Evolutionary conservation across 2,113 vertebrate genomes (phyloP).

Genomic region (Corythaeola cristata): DNA sequence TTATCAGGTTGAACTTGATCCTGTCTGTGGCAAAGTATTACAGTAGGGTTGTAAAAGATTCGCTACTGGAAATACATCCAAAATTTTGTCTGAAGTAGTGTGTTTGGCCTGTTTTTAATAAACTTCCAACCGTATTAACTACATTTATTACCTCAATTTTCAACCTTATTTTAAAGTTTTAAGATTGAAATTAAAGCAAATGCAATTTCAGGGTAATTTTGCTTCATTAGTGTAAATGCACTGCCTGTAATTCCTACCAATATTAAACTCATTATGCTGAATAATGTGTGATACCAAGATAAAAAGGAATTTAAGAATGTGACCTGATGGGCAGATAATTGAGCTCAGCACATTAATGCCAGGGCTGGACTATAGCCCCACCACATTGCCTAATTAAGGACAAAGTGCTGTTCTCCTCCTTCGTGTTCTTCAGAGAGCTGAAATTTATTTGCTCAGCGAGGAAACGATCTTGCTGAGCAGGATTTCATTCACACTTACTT

Average conservation of each 20-base stretch:
- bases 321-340: slow-evolving; percentile 46
- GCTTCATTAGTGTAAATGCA: slow-evolving; percentile 47
- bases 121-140: neutral
- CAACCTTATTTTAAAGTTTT: slow-evolving; percentile 18
- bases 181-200: slow-evolving; percentile 1
- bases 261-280: slow-evolving; percentile 31
- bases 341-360: slow-evolving; percentile 9
- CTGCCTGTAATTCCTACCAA: slow-evolving; percentile 35
- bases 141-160: slow-evolving; percentile 39
- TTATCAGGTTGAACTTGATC: neutral
- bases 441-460: slow-evolving; percentile 23
- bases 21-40: neutral
- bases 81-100: neutral
- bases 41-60: neutral
- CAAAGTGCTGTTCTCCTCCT: slow-evolving; percentile 6
- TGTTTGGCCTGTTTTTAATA: neutral
- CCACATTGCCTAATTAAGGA: slow-evolving; percentile 48
- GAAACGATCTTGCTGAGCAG: slow-evolving; percentile 4
- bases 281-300: slow-evolving; percentile 44
- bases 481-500: neutral
- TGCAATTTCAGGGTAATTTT: slow-evolving; percentile 47
- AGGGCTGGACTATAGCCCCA: neutral
- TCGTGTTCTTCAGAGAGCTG: neutral
- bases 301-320: slow-evolving; percentile 56
- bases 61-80: neutral